These are phyloP conservation scores for Calephelis perditalis DNA, from an alignment of 2,888 invertebrate species.

Conservation along the genomic window DNA sequence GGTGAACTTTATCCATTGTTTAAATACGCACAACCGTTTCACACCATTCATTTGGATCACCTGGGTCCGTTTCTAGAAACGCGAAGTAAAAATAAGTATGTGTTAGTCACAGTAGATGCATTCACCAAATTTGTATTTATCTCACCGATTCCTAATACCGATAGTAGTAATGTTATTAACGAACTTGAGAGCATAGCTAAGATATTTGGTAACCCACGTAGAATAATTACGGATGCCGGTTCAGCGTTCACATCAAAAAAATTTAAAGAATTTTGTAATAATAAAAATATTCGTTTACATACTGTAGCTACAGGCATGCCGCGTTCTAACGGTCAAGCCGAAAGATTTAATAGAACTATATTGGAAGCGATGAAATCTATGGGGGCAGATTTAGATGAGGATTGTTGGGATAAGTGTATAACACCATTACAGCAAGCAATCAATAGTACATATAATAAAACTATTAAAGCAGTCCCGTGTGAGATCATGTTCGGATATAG, in stretches of 20 bases:
- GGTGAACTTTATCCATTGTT: neutral
- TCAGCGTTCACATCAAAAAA: slow-evolving; percentile 4
- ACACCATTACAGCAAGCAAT: slow-evolving; percentile 35
- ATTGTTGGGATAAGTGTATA: slow-evolving; percentile 35
- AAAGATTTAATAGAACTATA: slow-evolving; percentile 35
- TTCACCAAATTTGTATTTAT: slow-evolving; percentile 11
- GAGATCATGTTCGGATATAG: slow-evolving; percentile 34
- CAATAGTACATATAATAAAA: slow-evolving; percentile 34
- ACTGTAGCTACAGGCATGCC: slow-evolving; percentile 29
- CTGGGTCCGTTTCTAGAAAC: slow-evolving; percentile 1
- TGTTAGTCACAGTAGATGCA: slow-evolving; percentile 3
- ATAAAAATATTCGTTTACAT: slow-evolving; percentile 9
- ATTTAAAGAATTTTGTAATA: slow-evolving; percentile 2
- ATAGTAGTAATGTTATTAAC: neutral
- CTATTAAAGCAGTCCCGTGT: slow-evolving; percentile 32
- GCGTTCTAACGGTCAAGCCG: slow-evolving; percentile 35
- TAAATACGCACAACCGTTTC: slow-evolving; percentile 7
- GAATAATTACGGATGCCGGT: slow-evolving; percentile 11
- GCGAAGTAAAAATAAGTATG: neutral
- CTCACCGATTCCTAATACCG: no score
- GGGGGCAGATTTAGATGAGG: slow-evolving; percentile 29
- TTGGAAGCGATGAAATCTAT: slow-evolving; percentile 33
- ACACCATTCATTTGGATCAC: slow-evolving; percentile 13
- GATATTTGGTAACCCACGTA: slow-evolving; percentile 9
- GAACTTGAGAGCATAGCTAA: slow-evolving; percentile 18